Conservation (phyloP, 2,797 vertebrate genomes). For the Enoplosus armatus region DNA sequence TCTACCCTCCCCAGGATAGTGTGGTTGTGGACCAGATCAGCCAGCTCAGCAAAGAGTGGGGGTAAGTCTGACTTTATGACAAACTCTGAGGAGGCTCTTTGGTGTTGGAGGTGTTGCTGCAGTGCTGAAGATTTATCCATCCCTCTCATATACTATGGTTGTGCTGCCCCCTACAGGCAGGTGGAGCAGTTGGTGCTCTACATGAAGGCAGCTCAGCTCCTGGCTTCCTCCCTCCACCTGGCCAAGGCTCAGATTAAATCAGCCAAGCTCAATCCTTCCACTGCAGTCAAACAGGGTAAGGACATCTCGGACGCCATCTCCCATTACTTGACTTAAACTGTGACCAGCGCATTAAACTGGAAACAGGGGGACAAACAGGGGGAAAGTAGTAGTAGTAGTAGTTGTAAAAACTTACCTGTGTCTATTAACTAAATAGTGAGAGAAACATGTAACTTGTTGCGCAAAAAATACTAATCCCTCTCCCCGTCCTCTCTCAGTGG, state of each 20-base stretch:
- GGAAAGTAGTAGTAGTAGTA: too few relatives aligned
- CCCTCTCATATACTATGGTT: background rate
- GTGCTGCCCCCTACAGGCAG: constrained; percentile 86
- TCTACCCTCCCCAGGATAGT: constrained; percentile 96
- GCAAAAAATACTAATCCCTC: background rate
- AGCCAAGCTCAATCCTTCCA: constrained; percentile 94
- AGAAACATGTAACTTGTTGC: background rate
- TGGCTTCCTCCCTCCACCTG: constrained; percentile 95
- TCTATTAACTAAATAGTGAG: background rate
- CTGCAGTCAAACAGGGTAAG: constrained; percentile 95
- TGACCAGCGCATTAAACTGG: background rate
- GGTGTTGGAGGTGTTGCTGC: constrained; percentile 4
- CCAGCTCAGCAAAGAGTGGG: constrained; percentile 98
- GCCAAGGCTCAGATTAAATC: constrained; percentile 97
- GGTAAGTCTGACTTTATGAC: constrained; percentile 80
- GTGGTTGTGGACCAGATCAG: constrained; percentile 98
- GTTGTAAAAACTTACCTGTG: background rate
- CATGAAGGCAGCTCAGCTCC: constrained; percentile 96
- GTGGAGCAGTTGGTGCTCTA: constrained; percentile 97
- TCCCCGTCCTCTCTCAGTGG: constrained; percentile 82
- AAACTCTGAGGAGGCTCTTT: background rate
- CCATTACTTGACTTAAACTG: background rate
- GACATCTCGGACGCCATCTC: background rate
- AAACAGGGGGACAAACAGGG: background rate
- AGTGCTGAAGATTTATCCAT: background rate